Base-by-base conservation (phyloP, 2,113 vertebrate genomes). In the Apeltes quadracus region DNA sequence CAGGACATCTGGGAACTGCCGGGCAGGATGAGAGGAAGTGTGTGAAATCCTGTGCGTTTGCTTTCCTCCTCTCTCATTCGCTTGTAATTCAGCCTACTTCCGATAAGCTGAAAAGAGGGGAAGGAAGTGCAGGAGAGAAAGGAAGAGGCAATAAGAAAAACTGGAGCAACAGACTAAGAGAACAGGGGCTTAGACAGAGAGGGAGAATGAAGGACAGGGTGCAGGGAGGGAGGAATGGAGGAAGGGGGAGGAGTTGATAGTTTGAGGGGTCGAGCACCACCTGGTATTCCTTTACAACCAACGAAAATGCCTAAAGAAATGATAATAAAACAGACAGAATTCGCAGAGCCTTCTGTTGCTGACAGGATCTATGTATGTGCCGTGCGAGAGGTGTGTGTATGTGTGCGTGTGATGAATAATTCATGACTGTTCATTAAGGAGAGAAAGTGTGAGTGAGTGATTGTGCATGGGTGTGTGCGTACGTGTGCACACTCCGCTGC, bases 261-360 rank as follows among this genome's bases (percentile, higher is more conserved):
- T 90, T 84, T 84, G 90, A 86, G 88, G 88, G 86, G 87, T 84
- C 83, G 88, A 84, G 82, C 89, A 87, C 90, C 90, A 93, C 91
- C 91, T 92, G 90, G 91, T 93, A 91, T 90, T 90, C 82, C 87
- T 92, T 92, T 91, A 91, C 87, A 91, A 91, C 84, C 81, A 82
- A 84, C 81, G 84, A 90, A 91, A 90, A 91, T 91, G 88, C 88
- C 91, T 90, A 77, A 84, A 90, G 89, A 91, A 93, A 91, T 89
- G 86, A 91, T 90, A 90, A 91, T 91, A 91, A 92, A 93, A 93
- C 87, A 90, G 87, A 90, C 77, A 85, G 88, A 89, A 93, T 89
- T 92, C 76, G 55, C 87, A 68, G 72, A 83, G 89, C 92, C 91
- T 91, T 93, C 92, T 93, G 92, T 92, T 92, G 87, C 88, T 90